Evolutionary conservation across 2,888 invertebrate genomes (phyloP).

Genomic region (Ophion ventricosus): DNA sequence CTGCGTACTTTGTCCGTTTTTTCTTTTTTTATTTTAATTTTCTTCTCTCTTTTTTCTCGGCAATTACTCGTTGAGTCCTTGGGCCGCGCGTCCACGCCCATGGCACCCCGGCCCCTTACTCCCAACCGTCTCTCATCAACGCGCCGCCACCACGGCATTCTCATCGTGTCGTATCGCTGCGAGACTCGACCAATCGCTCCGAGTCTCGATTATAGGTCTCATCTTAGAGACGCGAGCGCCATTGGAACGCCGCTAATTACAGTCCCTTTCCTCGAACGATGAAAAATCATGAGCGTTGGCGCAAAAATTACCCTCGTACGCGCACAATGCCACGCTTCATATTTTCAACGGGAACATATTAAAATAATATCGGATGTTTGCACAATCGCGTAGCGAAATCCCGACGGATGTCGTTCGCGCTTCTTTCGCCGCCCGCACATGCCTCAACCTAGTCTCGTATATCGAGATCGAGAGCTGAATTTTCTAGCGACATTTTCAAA

Average conservation of each 20-base stretch:
- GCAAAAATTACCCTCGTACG: background rate
- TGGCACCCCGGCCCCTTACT: background rate
- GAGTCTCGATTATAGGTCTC: too few relatives aligned
- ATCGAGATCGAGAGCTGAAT: too few relatives aligned
- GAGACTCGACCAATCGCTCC: conserved; percentile 48
- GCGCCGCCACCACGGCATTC: conserved; percentile 5
- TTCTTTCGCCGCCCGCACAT: too few relatives aligned
- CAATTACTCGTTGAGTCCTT: conserved; percentile 77
- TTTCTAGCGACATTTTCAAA: too few relatives aligned
- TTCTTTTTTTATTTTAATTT: too few relatives aligned
- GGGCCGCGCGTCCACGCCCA: conserved; percentile 67
- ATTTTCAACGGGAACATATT: too few relatives aligned
- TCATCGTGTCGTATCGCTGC: conserved; percentile 26
- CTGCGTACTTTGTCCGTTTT: background rate
- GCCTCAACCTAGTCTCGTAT: too few relatives aligned
- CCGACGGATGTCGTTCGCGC: too few relatives aligned
- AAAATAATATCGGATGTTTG: too few relatives aligned
- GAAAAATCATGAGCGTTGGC: background rate
- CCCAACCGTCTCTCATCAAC: conserved; percentile 42
- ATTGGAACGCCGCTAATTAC: conserved; percentile 43
- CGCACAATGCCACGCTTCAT: background rate
- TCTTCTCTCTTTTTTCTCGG: conserved; percentile 57
- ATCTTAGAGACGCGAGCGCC: conserved; percentile 28
- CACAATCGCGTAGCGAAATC: too few relatives aligned
- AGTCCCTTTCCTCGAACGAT: background rate